Evolutionary conservation across 64 coral and sea anemone species (phyloP).

Genomic region (Montipora capricornis): DNA sequence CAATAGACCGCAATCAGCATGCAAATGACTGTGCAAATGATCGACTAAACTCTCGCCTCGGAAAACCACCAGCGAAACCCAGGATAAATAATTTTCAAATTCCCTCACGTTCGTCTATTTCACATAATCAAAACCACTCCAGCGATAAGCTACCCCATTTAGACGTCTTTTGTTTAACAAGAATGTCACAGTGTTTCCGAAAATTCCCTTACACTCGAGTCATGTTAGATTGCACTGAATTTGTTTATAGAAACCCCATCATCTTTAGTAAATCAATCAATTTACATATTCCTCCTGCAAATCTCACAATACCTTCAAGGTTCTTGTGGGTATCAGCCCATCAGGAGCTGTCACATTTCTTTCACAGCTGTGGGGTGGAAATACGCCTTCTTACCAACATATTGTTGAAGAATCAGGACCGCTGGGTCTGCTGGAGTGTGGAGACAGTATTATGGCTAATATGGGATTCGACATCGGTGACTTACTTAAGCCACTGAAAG

Average conservation of each 20-base stretch:
- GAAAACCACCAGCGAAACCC: too few relatives aligned
- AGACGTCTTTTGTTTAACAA: background rate
- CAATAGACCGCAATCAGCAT: too few relatives aligned
- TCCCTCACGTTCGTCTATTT: too few relatives aligned
- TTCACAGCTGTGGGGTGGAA: slow-evolving; percentile 39
- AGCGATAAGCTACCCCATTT: too few relatives aligned
- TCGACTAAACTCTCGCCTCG: too few relatives aligned
- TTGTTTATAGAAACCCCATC: slow-evolving; percentile 28
- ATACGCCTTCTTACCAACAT: slow-evolving; percentile 44
- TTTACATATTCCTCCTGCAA: slow-evolving; percentile 7
- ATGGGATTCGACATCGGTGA: too few relatives aligned
- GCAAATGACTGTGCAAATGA: too few relatives aligned
- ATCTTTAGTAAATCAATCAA: slow-evolving; percentile 44
- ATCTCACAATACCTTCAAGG: slow-evolving; percentile 46
- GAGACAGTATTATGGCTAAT: too few relatives aligned
- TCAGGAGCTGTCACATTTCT: background rate
- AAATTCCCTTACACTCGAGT: slow-evolving; percentile 33
- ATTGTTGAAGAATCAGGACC: slow-evolving; percentile 45
- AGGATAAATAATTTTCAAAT: too few relatives aligned
- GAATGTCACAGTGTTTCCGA: background rate
- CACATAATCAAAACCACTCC: too few relatives aligned
- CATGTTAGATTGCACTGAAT: slow-evolving; percentile 49
- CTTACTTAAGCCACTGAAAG: background rate
- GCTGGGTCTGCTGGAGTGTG: background rate
- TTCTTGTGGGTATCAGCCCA: slow-evolving; percentile 24